Percentiles rank a stretch among this genome's conserved stretches.
phyloP scores from a whole-genome alignment of 2,888 invertebrate species.

The Helicoverpa assulta region DNA sequence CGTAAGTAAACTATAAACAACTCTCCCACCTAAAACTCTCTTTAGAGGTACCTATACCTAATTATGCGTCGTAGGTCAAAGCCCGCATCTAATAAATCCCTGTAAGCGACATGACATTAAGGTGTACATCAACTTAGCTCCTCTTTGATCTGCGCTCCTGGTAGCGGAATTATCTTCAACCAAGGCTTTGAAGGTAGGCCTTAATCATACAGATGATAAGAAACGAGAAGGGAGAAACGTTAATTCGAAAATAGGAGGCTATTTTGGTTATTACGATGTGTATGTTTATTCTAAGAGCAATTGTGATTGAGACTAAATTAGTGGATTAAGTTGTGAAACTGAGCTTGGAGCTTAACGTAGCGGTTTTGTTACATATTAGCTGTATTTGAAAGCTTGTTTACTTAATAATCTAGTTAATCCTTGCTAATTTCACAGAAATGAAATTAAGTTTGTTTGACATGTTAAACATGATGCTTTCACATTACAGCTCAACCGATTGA shows the following conservation, averaged over 20 bases:
- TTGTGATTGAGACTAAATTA: neutral
- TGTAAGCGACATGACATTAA: conserved; percentile 21
- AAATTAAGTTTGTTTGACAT: too few relatives aligned
- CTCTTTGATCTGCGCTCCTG: conserved; percentile 38
- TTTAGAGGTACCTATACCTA: too few relatives aligned
- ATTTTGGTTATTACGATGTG: neutral
- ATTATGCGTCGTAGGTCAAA: neutral
- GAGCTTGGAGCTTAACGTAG: too few relatives aligned
- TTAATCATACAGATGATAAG: conserved; percentile 31
- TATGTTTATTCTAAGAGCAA: neutral
- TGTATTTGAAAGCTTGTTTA: too few relatives aligned
- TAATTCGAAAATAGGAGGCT: conserved; percentile 14
- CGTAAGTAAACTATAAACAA: too few relatives aligned
- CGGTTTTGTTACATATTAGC: too few relatives aligned
- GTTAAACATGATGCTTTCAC: too few relatives aligned
- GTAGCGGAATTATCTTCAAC: conserved; percentile 43
- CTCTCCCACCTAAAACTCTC: too few relatives aligned
- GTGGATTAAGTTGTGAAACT: too few relatives aligned
- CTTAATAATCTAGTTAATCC: too few relatives aligned
- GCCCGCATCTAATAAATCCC: conserved; percentile 12
- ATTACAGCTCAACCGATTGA: too few relatives aligned
- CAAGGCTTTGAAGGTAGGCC: conserved; percentile 36
- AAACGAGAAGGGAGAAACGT: neutral
- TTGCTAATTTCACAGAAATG: too few relatives aligned
- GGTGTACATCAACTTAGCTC: conserved; percentile 15